A percentile compares a stretch with the other conserved stretches of the same genome.
Evolutionary conservation across 2,888 invertebrate genomes (phyloP).

Genomic region (Nephrotoma flavescens): DNA sequence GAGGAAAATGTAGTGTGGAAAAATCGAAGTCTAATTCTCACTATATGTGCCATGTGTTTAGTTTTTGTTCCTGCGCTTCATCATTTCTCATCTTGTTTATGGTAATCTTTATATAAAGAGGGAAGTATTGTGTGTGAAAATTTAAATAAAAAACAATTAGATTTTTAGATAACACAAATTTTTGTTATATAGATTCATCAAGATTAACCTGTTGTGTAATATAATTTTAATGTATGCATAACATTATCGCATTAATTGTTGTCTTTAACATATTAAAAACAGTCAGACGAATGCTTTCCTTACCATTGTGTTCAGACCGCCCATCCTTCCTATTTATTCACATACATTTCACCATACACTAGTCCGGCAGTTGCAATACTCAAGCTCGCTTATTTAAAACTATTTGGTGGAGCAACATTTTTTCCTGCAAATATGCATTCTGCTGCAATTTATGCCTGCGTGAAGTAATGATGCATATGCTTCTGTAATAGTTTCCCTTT

Average conservation of each 20-base stretch:
- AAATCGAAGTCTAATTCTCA: neutral
- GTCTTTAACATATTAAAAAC: neutral
- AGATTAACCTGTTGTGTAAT: neutral
- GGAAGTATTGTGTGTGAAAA: neutral
- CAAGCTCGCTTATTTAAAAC: too few relatives aligned
- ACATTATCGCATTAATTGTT: neutral
- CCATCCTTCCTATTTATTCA: too few relatives aligned
- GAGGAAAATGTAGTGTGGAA: neutral
- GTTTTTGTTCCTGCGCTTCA: neutral
- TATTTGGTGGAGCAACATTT: too few relatives aligned
- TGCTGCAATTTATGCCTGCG: too few relatives aligned
- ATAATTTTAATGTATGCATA: neutral
- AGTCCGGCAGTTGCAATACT: too few relatives aligned
- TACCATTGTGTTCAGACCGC: too few relatives aligned
- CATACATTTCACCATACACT: too few relatives aligned
- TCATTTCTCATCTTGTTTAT: neutral
- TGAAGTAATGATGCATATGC: too few relatives aligned
- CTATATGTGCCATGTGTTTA: neutral
- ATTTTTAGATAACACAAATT: neutral
- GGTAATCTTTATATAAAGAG: neutral
- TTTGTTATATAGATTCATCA: neutral
- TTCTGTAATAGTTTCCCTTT: too few relatives aligned
- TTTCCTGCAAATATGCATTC: too few relatives aligned
- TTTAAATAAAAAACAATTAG: neutral
- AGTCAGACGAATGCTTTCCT: neutral